phyloP scores from a whole-genome alignment of 2,888 invertebrate species.

The Apodemia zela region DNA sequence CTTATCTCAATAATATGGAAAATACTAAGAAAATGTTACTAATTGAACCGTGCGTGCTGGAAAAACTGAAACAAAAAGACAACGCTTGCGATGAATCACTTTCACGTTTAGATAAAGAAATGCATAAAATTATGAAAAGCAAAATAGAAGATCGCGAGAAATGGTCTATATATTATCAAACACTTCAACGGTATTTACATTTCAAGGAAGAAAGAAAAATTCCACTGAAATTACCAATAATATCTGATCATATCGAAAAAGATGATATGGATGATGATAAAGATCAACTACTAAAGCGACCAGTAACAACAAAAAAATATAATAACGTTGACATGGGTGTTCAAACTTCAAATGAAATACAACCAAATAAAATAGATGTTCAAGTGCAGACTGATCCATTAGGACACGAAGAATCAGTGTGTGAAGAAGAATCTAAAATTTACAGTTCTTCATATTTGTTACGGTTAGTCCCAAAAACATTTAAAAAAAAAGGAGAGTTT shows the following conservation, averaged over 20 bases:
- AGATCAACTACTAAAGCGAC: background rate
- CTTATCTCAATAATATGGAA: background rate
- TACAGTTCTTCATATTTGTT: constrained; percentile 2
- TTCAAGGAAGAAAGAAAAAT: background rate
- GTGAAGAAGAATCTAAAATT: background rate
- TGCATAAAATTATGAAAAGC: constrained; percentile 1
- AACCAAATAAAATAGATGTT: background rate
- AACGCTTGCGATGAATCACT: background rate
- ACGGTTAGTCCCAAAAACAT: background rate
- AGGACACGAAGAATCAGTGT: background rate
- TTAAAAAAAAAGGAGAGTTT: background rate
- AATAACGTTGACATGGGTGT: background rate
- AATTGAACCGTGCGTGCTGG: background rate
- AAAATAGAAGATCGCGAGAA: constrained; percentile 22
- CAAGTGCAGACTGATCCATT: background rate
- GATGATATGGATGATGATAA: background rate
- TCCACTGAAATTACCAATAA: background rate
- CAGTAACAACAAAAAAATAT: background rate
- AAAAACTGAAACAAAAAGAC: background rate
- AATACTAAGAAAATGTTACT: too few relatives aligned
- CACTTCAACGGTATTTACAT: constrained; percentile 22
- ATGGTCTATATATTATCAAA: constrained; percentile 22
- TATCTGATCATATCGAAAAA: background rate
- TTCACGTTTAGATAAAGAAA: background rate
- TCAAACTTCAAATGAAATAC: background rate